A percentile compares a stretch with the other conserved stretches of the same genome.
Evolutionary conservation across 2,113 vertebrate species (phyloP).

Genomic region (Engystomops pustulosus): DNA sequence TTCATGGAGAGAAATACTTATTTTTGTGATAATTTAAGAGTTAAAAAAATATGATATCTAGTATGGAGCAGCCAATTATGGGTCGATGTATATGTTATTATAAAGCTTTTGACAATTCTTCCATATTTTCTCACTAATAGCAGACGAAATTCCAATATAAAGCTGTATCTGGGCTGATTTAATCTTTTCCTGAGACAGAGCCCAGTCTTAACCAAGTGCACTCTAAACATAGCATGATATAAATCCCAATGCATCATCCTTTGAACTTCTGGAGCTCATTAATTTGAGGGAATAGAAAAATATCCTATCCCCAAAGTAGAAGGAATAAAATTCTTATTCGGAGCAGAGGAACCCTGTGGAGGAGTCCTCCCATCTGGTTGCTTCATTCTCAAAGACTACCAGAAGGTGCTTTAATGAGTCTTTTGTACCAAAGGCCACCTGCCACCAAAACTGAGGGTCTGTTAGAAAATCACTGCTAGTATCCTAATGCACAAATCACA

Average conservation of each 20-base stretch:
- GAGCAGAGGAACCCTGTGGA: conserved; percentile 76
- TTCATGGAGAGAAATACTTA: too few species aligned
- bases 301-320: conserved; percentile 71
- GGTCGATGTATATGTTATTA: neutral
- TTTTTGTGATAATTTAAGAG: neutral
- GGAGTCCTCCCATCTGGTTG: conserved; percentile 79
- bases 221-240: conserved; percentile 65
- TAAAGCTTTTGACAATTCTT: neutral
- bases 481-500: conserved; percentile 69
- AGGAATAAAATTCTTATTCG: conserved; percentile 75
- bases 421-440: conserved; percentile 78
- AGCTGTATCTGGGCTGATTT: conserved; percentile 35
- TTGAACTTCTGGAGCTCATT: conserved; percentile 75
- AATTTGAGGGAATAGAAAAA: conserved; percentile 66
- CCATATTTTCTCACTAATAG: neutral
- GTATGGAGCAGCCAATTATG: neutral
- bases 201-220: conserved; percentile 37
- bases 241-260: conserved; percentile 76
- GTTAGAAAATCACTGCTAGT: conserved; percentile 73
- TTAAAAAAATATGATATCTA: neutral
- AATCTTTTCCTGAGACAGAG: conserved; percentile 27
- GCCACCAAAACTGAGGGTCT: conserved; percentile 77
- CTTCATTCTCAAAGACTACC: conserved; percentile 77
- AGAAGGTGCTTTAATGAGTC: conserved; percentile 83
- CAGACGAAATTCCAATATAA: neutral